Evolutionary conservation across 2,888 invertebrate genomes (phyloP).

Genomic region (Protula sp.): DNA sequence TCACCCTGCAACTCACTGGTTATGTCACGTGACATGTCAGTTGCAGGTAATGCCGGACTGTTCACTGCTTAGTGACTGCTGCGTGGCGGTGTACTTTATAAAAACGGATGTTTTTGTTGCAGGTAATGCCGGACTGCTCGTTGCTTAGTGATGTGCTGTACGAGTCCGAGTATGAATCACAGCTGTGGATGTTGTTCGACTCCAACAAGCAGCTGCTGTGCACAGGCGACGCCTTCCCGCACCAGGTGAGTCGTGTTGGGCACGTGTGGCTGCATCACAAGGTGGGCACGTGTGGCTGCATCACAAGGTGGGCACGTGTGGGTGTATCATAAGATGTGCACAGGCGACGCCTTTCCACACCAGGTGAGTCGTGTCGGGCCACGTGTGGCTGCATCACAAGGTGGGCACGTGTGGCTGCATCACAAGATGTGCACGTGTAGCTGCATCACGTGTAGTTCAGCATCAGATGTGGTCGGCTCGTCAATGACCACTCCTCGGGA

Average conservation of each 20-base stretch:
- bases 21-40: no score
- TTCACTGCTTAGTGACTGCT: conserved; percentile 73
- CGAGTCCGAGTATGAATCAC: conserved; percentile 92
- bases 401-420: no score
- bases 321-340: conserved; percentile 7
- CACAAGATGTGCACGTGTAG: no score
- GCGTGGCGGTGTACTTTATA: no score
- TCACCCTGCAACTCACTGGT: no score
- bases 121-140: conserved; percentile 61
- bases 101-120: no score
- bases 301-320: background rate
- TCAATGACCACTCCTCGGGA: no score
- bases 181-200: conserved; percentile 95
- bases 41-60: conserved; percentile 52
- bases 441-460: no score
- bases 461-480: no score
- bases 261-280: background rate
- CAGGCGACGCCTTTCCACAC: conserved; percentile 34
- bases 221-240: conserved; percentile 33
- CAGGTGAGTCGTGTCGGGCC: conserved; percentile 36
- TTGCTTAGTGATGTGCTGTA: conserved; percentile 82
- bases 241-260: conserved; percentile 38
- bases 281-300: no score
- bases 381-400: no score
- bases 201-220: conserved; percentile 70